These are phyloP conservation scores for Trematomus loennbergii DNA, from an alignment of 2,113 vertebrate genomes.

Conservation along the genomic window DNA sequence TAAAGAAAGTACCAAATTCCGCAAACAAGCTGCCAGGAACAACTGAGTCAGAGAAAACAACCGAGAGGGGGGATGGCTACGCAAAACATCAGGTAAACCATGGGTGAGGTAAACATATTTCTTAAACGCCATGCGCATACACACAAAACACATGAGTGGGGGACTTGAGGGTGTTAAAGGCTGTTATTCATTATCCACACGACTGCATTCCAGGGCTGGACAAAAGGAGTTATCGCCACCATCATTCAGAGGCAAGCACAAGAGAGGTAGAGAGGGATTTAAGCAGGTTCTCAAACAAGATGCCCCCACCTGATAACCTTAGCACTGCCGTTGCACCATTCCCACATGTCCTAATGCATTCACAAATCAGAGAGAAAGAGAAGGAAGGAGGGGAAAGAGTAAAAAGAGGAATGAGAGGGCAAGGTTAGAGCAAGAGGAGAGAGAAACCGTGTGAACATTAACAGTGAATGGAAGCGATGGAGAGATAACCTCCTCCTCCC, in stretches of 20 bases:
- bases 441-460: conserved; percentile 78
- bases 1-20: not conserved
- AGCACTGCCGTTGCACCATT: conserved; percentile 71
- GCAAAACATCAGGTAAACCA: conserved; percentile 65
- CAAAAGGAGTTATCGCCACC: conserved; percentile 80
- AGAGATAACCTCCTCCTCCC: conserved; percentile 64
- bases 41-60: conserved; percentile 35
- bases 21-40: conserved; percentile 38
- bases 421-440: conserved; percentile 27
- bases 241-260: conserved; percentile 74
- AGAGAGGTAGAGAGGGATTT: conserved; percentile 69
- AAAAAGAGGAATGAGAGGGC: conserved; percentile 43
- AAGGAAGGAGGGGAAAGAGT: not conserved
- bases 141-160: conserved; percentile 59
- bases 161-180: conserved; percentile 74
- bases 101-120: conserved; percentile 73
- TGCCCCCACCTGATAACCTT: conserved; percentile 84
- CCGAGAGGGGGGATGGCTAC: conserved; percentile 15
- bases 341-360: conserved; percentile 81
- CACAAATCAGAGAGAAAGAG: conserved; percentile 58
- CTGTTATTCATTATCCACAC: conserved; percentile 84
- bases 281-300: conserved; percentile 83
- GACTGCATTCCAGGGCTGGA: conserved; percentile 79
- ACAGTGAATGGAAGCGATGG: conserved; percentile 76
- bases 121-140: conserved; percentile 66